Evolutionary conservation across 2,888 invertebrate genomes (phyloP).

Genomic region (Beris chalybata): DNA sequence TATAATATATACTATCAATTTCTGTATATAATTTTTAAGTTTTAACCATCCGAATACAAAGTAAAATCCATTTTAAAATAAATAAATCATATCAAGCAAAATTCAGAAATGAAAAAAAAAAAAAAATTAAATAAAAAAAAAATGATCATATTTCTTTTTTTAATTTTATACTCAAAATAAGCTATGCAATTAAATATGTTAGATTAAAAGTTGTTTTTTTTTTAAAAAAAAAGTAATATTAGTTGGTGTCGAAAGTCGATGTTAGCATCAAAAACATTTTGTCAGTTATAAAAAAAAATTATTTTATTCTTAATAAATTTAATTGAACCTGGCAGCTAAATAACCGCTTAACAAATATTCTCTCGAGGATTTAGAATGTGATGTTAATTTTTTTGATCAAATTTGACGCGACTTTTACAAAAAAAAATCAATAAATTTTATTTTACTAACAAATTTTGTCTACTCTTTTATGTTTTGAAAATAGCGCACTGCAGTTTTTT

Average conservation of each 20-base stretch:
- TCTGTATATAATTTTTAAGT: conserved; percentile 43
- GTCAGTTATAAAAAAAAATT: conserved; percentile 50
- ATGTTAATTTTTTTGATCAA: conserved; percentile 4
- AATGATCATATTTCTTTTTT: conserved; percentile 24
- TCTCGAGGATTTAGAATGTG: conserved; percentile 26
- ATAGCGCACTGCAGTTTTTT: conserved; percentile 10
- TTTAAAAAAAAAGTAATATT: too few relatives aligned
- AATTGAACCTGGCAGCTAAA: conserved; percentile 6
- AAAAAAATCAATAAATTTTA: conserved; percentile 1
- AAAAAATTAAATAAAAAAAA: conserved; percentile 6
- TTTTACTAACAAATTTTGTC: conserved; percentile 14
- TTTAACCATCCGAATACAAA: conserved; percentile 39
- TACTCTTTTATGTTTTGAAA: conserved; percentile 11
- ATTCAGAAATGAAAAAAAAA: background rate
- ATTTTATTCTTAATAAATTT: conserved; percentile 1
- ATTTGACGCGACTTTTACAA: background rate
- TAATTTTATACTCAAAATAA: background rate
- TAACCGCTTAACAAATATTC: conserved; percentile 4
- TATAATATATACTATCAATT: conserved; percentile 35
- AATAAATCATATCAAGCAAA: background rate
- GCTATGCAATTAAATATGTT: too few relatives aligned
- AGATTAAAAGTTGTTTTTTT: too few relatives aligned
- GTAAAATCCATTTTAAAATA: conserved; percentile 30
- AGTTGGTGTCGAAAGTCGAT: conserved; percentile 24
- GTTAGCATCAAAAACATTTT: conserved; percentile 59